A percentile compares a stretch with the other conserved stretches of the same genome.
phyloP scores from a whole-genome alignment of 2,888 invertebrate genomes.

The Drosophila maculinotata region DNA sequence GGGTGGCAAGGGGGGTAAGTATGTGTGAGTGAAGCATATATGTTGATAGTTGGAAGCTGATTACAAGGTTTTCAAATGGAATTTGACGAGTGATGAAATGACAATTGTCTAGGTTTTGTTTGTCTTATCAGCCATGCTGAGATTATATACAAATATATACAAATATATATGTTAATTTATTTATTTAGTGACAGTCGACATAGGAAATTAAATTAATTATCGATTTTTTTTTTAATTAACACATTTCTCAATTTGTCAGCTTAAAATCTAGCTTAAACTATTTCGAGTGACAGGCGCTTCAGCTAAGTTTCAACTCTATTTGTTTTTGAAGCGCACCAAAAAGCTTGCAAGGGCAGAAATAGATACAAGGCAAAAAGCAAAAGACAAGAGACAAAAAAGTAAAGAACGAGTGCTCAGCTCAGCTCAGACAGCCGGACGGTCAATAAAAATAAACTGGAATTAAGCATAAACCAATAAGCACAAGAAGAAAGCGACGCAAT shows the following conservation, averaged over 20 bases:
- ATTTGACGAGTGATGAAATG: conserved; percentile 50
- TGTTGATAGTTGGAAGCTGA: conserved; percentile 55
- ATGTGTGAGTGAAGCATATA: conserved; percentile 22
- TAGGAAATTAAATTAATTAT: no score
- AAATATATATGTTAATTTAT: conserved; percentile 10
- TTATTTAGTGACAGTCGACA: no score
- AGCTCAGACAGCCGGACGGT: conserved; percentile 32
- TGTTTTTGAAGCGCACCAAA: not conserved
- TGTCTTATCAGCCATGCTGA: conserved; percentile 44
- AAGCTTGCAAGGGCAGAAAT: conserved; percentile 31
- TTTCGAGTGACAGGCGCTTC: conserved; percentile 3
- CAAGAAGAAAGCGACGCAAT: conserved; percentile 56
- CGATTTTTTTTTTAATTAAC: no score
- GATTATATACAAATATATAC: conserved; percentile 1
- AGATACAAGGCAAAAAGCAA: conserved; percentile 26
- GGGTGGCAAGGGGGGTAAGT: not conserved
- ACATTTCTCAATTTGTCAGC: no score
- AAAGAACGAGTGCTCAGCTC: conserved; percentile 37
- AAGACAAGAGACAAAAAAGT: conserved; percentile 4
- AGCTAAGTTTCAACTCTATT: not conserved
- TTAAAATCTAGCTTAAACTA: not conserved
- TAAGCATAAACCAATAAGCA: conserved; percentile 75
- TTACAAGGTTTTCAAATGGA: conserved; percentile 43
- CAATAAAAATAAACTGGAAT: conserved; percentile 78
- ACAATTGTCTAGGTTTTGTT: conserved; percentile 29